Evolutionary conservation across 1,140 invertebrate species (phyloP).

Genomic region (Macrosteles quadrilineatus): DNA sequence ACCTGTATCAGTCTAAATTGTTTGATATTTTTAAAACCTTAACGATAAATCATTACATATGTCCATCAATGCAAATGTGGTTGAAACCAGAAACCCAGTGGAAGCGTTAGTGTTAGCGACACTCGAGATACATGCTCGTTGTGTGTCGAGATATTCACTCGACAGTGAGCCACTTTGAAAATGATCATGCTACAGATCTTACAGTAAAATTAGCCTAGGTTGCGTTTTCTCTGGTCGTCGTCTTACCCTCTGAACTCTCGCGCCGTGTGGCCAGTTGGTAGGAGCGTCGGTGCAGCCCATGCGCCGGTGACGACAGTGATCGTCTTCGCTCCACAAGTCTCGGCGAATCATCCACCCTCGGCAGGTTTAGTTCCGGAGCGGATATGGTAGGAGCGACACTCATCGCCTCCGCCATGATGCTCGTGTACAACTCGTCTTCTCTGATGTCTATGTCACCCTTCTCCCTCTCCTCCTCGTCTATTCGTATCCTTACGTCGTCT

Average conservation of each 20-base stretch:
- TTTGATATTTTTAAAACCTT: no score
- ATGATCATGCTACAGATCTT: no score
- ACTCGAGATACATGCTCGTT: no score
- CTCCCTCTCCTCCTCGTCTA: neutral
- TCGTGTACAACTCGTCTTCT: conserved; percentile 41
- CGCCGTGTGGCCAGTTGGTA: conserved; percentile 41
- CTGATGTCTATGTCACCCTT: conserved; percentile 1
- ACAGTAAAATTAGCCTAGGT: no score
- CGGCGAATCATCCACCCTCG: conserved; percentile 39
- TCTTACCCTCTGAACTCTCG: conserved; percentile 37
- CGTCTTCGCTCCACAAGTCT: conserved; percentile 17
- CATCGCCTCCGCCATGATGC: conserved; percentile 45
- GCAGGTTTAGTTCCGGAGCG: conserved; percentile 36
- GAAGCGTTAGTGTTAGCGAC: no score
- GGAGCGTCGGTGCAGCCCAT: conserved; percentile 38
- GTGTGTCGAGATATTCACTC: no score
- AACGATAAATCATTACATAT: no score
- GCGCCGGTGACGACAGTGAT: conserved; percentile 21
- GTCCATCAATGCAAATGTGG: no score
- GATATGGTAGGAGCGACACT: conserved; percentile 41
- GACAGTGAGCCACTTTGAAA: no score
- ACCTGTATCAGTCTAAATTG: no score
- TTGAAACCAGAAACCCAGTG: no score
- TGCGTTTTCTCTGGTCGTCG: neutral
- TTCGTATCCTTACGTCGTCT: conserved; percentile 15